These are phyloP conservation scores for Thymelicus lineola DNA, from an alignment of 2,888 invertebrate genomes.

Conservation along the genomic window DNA sequence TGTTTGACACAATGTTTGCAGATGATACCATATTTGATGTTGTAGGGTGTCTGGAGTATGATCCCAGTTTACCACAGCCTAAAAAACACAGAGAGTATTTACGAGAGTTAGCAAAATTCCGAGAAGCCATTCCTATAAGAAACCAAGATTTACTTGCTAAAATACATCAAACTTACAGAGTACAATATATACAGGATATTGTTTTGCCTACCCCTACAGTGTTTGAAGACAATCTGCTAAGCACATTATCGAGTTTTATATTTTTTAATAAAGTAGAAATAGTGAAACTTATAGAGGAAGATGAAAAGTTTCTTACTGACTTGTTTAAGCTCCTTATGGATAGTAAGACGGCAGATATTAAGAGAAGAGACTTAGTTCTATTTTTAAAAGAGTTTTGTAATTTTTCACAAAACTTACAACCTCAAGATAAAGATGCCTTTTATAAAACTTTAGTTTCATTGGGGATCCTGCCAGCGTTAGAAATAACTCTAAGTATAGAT, in stretches of 20 bases:
- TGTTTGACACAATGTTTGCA: constrained; percentile 99
- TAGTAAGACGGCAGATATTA: constrained; percentile 92
- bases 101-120: constrained; percentile 95
- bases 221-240: constrained; percentile 99
- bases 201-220: constrained; percentile 99
- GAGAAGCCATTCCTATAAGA: constrained; percentile 97
- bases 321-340: constrained; percentile 97
- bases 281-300: constrained; percentile 98
- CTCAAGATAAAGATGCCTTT: constrained; percentile 98
- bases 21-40: constrained; percentile 99
- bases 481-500: constrained; percentile 95
- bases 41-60: constrained; percentile 99
- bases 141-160: constrained; percentile 97
- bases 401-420: constrained; percentile 99
- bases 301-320: constrained; percentile 98
- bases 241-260: constrained; percentile 98
- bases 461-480: constrained; percentile 95
- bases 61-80: constrained; percentile 93
- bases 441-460: constrained; percentile 97
- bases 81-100: constrained; percentile 98
- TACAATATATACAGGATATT: constrained; percentile 99
- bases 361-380: constrained; percentile 96
- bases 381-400: constrained; percentile 99
- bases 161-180: constrained; percentile 99
- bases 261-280: constrained; percentile 99